Evolutionary conservation across 1,140 invertebrate genomes (phyloP), one percentile per base, ranked within the genome.

Genomic region (Drosophila persimilis): DNA sequence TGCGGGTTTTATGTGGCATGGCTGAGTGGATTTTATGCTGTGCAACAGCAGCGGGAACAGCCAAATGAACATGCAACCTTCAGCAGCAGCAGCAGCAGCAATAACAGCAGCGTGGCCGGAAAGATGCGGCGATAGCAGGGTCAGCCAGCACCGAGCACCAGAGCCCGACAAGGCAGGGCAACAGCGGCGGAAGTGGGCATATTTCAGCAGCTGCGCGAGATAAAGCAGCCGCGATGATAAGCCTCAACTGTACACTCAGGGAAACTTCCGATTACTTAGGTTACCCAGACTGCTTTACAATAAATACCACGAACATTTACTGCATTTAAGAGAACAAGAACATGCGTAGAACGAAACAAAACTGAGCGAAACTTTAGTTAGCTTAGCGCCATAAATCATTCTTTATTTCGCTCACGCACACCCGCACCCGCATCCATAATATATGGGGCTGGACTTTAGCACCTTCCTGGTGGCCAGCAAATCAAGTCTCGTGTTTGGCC

Each of bases 191-290:
- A 73, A 54, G 70, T 67, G 60, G 63, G 81, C 73, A 77, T 74
- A 81, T 86, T 86, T 86, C 81, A 85, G 56, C 64, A 61, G n/a
- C 64, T 46, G 41, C n/a, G 64, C 48, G 71, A 84, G 75, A 83
- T 79, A 83, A 79, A 84, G 63, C 80, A 83, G 80, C 56, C 54
- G 77, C 65, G 64, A 66, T 79, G 81, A 85, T 80, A 85, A 85
- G 70, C 80, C 80, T 71, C 35, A 39, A 13, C 1, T 13, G 35
- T 39, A 39, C 35, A 39, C 35, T 39, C 35, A 13, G 35, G 3
- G 35, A 39, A 39, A 13, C 5, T 11, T 39, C 35, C 6, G 9
- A 35, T 8, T 3, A 2, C 8, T 35, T 3, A 39, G 0, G 11
- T 13, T 3, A 2, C 8, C 9, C 9, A 39, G 0, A 39, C 11